Percentiles rank a stretch among this genome's conserved stretches.
Evolutionary conservation across 2,888 invertebrate species (phyloP).

Genomic region (Himalopsyche tibetana): DNA sequence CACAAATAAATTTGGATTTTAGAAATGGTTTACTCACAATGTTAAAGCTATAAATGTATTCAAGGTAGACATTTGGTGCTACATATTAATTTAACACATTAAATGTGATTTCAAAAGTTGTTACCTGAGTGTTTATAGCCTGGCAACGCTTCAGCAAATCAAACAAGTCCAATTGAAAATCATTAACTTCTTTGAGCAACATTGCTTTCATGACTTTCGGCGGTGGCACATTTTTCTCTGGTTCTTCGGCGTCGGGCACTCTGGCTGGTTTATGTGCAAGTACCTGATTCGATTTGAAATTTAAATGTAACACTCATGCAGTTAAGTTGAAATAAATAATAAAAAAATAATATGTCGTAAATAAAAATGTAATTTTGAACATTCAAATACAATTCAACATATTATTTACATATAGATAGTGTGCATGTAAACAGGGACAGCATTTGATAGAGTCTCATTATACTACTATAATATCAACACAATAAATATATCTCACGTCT

Average conservation of each 20-base stretch:
- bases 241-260: neutral
- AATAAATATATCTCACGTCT: too few species aligned
- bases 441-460: too few species aligned
- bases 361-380: too few species aligned
- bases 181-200: conserved; percentile 80
- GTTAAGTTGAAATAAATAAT: too few species aligned
- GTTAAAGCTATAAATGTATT: neutral
- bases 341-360: too few species aligned
- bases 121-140: conserved; percentile 75
- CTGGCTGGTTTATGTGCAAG: neutral
- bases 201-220: conserved; percentile 75
- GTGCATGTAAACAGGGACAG: too few species aligned
- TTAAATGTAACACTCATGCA: too few species aligned
- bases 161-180: conserved; percentile 81
- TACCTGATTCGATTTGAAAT: too few species aligned
- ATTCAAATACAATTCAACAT: too few species aligned
- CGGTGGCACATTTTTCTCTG: neutral
- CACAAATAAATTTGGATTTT: neutral
- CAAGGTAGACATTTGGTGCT: neutral
- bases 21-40: too few species aligned
- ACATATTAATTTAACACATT: neutral
- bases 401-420: too few species aligned
- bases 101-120: neutral
- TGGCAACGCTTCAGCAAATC: conserved; percentile 78
- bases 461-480: too few species aligned